Evolutionary conservation across 2,113 vertebrate species (phyloP).

Genomic region (Aramus guarauna): DNA sequence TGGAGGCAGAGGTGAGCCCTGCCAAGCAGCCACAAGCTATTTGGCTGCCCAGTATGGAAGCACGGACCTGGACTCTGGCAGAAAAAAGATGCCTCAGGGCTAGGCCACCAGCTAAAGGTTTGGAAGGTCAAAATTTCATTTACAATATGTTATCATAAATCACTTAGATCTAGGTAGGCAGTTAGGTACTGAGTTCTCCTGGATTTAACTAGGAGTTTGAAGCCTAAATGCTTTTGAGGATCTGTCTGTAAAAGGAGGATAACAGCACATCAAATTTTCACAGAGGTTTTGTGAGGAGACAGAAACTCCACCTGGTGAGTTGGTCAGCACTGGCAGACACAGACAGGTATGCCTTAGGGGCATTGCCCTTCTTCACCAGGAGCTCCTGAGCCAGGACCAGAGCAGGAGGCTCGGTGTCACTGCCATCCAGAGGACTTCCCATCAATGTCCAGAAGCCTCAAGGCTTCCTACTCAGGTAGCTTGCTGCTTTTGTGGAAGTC

Average conservation of each 20-base stretch:
- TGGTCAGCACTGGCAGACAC: background rate
- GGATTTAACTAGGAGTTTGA: background rate
- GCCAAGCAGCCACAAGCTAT: background rate
- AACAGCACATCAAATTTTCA: background rate
- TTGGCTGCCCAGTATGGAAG: background rate
- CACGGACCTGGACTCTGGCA: background rate
- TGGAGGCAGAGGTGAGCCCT: background rate
- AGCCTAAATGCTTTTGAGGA: background rate
- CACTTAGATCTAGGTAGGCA: background rate
- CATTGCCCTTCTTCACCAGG: background rate
- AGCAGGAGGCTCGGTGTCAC: background rate
- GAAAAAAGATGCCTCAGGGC: background rate
- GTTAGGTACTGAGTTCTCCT: background rate
- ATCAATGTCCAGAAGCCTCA: background rate
- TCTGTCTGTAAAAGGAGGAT: background rate
- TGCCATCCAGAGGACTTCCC: background rate
- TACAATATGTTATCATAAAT: background rate
- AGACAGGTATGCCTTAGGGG: background rate
- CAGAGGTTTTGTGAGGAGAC: background rate
- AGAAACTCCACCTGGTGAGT: background rate
- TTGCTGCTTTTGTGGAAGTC: background rate
- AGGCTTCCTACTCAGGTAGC: rapidly evolving
- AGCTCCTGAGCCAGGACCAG: background rate
- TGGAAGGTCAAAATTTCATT: background rate
- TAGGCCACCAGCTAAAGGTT: background rate